Evolutionary conservation across 64 coral and sea anemone genomes (phyloP).

Genomic region (Orbicella faveolata): DNA sequence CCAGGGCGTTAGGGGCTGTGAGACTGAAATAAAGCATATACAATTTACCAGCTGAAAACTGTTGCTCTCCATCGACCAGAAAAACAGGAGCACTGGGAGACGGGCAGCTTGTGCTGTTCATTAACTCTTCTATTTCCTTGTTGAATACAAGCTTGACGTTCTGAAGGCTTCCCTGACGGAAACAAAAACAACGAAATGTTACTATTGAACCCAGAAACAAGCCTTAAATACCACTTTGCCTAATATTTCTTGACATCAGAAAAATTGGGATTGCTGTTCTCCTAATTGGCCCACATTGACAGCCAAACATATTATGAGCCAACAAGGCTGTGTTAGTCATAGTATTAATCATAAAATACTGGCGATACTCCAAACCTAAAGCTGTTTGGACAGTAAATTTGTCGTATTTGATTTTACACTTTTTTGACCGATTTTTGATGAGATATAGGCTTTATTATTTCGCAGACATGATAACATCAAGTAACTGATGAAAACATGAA

Average conservation of each 20-base stretch:
- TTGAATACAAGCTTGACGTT: constrained; percentile 67
- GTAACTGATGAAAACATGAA: too few relatives aligned
- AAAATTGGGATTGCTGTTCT: neutral
- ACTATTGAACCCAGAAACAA: too few relatives aligned
- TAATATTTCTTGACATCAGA: neutral
- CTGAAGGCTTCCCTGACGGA: constrained; percentile 81
- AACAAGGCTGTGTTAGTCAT: too few relatives aligned
- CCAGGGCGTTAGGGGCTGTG: neutral
- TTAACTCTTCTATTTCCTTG: constrained; percentile 35
- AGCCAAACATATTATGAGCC: too few relatives aligned
- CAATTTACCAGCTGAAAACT: constrained; percentile 26
- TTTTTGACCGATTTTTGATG: too few relatives aligned
- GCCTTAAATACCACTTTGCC: neutral
- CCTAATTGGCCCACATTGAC: too few relatives aligned
- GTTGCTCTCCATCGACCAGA: neutral
- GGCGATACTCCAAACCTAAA: too few relatives aligned
- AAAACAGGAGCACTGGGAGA: neutral
- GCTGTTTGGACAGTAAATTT: too few relatives aligned
- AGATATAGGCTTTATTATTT: too few relatives aligned
- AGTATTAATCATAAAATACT: too few relatives aligned
- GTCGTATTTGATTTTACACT: too few relatives aligned
- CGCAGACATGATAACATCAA: too few relatives aligned
- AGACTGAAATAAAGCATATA: neutral
- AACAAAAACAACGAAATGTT: neutral
- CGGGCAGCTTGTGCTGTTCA: constrained; percentile 38